These are phyloP conservation scores for Dorcus hopei DNA, from an alignment of 2,888 invertebrate species.

Conservation along the genomic window DNA sequence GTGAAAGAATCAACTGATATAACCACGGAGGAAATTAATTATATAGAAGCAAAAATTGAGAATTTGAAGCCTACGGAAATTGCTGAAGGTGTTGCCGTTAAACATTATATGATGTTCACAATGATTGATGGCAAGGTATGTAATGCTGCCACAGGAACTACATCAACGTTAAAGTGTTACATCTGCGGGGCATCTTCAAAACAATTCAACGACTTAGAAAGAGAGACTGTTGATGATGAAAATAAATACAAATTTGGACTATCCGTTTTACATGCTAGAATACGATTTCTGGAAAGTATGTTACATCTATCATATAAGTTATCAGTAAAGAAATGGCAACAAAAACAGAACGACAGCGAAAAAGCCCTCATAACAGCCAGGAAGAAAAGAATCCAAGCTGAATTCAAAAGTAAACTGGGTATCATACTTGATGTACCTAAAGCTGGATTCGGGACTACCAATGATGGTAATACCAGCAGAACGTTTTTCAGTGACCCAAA, in stretches of 20 bases:
- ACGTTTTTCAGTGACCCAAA: conserved; percentile 28
- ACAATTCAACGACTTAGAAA: no score
- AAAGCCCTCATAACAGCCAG: conserved; percentile 10
- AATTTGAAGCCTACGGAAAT: no score
- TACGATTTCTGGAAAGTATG: conserved; percentile 32
- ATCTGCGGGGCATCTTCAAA: no score
- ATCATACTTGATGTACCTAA: conserved; percentile 35
- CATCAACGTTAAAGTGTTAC: no score
- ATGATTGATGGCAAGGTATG: no score
- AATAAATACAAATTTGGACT: conserved; percentile 27
- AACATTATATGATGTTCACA: no score
- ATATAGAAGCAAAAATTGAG: no score
- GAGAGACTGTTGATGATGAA: no score
- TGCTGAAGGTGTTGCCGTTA: no score
- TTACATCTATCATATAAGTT: conserved; percentile 38
- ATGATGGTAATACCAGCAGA: conserved; percentile 34
- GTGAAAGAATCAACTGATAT: background rate
- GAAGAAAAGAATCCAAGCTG: conserved; percentile 12
- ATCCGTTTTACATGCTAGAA: conserved; percentile 35
- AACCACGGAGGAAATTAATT: no score
- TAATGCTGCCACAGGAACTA: no score
- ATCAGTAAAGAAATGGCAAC: conserved; percentile 33
- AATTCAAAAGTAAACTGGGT: conserved; percentile 26
- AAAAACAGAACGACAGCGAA: conserved; percentile 12
- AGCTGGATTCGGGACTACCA: conserved; percentile 31